Conservation (phyloP, 2,888 invertebrate genomes). For the Chironomus tentans region DNA sequence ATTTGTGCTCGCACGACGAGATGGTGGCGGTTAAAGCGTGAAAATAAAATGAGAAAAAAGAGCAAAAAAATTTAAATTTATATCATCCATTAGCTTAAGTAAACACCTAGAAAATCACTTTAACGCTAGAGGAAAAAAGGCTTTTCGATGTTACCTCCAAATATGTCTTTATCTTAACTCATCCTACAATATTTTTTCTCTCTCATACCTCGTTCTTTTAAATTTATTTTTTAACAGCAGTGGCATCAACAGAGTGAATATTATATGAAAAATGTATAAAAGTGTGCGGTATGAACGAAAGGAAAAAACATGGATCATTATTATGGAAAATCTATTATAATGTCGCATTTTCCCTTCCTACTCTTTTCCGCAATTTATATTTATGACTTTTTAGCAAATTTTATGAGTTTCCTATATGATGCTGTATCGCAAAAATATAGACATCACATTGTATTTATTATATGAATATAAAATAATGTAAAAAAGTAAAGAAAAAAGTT, state of each 20-base stretch:
- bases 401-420: slow-evolving; percentile 17
- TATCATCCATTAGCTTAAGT: slow-evolving; percentile 25
- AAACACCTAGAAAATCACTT: slow-evolving; percentile 26
- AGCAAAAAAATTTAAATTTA: slow-evolving; percentile 19
- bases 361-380: slow-evolving; percentile 18
- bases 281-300: not conserved
- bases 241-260: not conserved
- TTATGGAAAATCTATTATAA: slow-evolving; percentile 18
- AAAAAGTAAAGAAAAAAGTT: not conserved
- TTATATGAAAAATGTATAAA: not conserved
- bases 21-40: not conserved
- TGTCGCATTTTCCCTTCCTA: not conserved
- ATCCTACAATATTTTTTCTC: not conserved
- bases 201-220: too few relatives aligned
- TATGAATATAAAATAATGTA: not conserved
- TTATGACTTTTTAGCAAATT: slow-evolving; percentile 26
- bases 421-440: not conserved
- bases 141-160: not conserved
- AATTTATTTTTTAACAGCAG: not conserved
- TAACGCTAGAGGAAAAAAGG: not conserved
- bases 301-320: not conserved
- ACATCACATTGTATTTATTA: not conserved
- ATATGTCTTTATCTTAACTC: not conserved
- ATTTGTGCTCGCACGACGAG: not conserved
- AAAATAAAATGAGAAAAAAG: not conserved